These are phyloP conservation scores for Zonitis immaculata DNA, from an alignment of 2,888 invertebrate species.

Conservation along the genomic window DNA sequence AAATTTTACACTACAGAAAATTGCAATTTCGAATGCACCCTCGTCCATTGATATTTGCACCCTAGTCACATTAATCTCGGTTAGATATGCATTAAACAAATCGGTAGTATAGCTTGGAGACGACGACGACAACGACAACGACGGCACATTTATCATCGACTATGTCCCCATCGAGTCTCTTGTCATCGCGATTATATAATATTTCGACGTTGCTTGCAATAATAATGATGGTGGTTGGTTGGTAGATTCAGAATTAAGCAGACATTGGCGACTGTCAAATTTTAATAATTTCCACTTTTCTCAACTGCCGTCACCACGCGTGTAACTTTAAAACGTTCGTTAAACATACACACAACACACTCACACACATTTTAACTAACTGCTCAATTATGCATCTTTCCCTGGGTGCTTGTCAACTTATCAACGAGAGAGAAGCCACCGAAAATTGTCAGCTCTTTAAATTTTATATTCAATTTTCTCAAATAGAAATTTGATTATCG, in stretches of 20 bases:
- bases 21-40: constrained; percentile 33
- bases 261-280: constrained; percentile 39
- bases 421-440: constrained; percentile 34
- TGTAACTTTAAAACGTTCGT: constrained; percentile 32
- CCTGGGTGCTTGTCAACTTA: constrained; percentile 46
- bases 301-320: constrained; percentile 39
- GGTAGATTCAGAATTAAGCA: constrained; percentile 19
- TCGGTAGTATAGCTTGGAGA: constrained; percentile 38
- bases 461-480: constrained; percentile 49
- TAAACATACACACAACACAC: constrained; percentile 26
- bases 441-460: constrained; percentile 47
- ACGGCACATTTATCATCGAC: constrained; percentile 20
- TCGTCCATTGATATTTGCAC: constrained; percentile 26
- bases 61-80: constrained; percentile 45
- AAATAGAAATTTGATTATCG: constrained; percentile 45
- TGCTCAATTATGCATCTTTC: constrained; percentile 46
- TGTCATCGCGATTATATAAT: constrained; percentile 22
- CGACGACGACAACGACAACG: constrained; percentile 14
- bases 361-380: constrained; percentile 38
- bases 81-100: constrained; percentile 47
- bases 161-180: constrained; percentile 18
- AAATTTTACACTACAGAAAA: constrained; percentile 17
- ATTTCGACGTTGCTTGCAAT: constrained; percentile 11
- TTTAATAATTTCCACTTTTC: constrained; percentile 41
- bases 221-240: constrained; percentile 5